Percentiles rank a stretch among this genome's conserved stretches.
These are phyloP conservation scores for Thrips palmi DNA, from an alignment of 1,140 invertebrate species.

Conservation along the genomic window DNA sequence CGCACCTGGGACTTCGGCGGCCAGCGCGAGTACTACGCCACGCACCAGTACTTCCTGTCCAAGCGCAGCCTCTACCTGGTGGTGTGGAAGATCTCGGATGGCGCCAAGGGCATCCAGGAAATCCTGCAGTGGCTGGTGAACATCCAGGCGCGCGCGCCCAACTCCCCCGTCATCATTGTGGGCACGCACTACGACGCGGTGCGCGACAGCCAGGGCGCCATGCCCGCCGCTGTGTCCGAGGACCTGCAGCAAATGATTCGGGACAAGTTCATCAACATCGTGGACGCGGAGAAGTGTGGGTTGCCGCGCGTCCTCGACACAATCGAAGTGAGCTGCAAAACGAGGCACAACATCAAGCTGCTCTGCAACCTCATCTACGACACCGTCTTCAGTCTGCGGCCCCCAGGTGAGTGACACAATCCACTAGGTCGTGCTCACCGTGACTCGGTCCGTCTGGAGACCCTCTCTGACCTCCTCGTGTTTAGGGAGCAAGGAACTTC, in stretches of 20 bases:
- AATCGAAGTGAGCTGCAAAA: conserved; percentile 81
- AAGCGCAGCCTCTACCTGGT: conserved; percentile 90
- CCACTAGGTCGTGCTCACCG: not conserved
- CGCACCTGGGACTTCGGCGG: conserved; percentile 99
- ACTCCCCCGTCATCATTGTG: conserved; percentile 84
- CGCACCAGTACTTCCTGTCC: conserved; percentile 96
- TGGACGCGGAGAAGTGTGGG: conserved; percentile 91
- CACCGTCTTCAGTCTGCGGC: conserved; percentile 74
- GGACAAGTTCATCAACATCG: conserved; percentile 73
- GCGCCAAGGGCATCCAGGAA: conserved; percentile 72
- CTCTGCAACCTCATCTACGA: conserved; percentile 89
- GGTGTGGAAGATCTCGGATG: conserved; percentile 87
- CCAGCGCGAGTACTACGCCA: conserved; percentile 88
- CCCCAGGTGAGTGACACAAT: conserved; percentile 45
- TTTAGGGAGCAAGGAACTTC: conserved; percentile 68
- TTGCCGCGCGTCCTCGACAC: conserved; percentile 84
- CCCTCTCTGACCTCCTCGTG: not conserved
- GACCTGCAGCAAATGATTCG: conserved; percentile 76
- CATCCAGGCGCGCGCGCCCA: conserved; percentile 81
- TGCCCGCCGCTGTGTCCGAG: conserved; percentile 50
- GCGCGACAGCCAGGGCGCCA: conserved; percentile 46
- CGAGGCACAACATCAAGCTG: conserved; percentile 75
- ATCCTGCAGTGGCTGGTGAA: conserved; percentile 91
- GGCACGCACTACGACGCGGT: conserved; percentile 89
- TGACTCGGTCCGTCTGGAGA: not conserved